Evolutionary conservation across 2,888 invertebrate genomes (phyloP).

Genomic region (Hirtodrosophila histrioides): DNA sequence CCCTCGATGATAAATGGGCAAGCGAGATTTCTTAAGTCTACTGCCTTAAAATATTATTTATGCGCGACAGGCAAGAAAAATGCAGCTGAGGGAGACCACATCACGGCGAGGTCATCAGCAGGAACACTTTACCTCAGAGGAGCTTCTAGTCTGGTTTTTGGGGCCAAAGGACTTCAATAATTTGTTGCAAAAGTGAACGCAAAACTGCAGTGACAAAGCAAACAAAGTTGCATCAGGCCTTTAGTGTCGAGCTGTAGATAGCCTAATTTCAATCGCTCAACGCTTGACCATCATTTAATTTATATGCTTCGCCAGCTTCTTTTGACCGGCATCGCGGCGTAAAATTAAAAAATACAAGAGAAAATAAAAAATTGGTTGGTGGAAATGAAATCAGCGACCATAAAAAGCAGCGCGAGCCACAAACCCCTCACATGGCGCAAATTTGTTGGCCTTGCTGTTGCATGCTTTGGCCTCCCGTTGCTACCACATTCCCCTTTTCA

Average conservation of each 20-base stretch:
- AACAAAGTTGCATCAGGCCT: constrained; percentile 3
- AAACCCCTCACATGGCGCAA: constrained; percentile 47
- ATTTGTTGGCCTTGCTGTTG: constrained; percentile 44
- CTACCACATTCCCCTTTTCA: constrained; percentile 19
- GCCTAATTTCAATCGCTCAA: constrained; percentile 68
- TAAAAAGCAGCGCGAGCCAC: constrained; percentile 46
- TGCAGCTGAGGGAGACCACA: constrained; percentile 4
- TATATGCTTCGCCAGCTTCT: constrained; percentile 70
- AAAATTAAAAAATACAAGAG: constrained; percentile 22
- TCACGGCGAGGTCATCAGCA: not conserved
- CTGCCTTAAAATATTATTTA: constrained; percentile 40
- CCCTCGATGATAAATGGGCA: constrained; percentile 47
- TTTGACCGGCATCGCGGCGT: constrained; percentile 50
- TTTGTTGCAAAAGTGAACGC: constrained; percentile 7
- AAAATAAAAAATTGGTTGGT: constrained; percentile 13
- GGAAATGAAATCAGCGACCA: constrained; percentile 51
- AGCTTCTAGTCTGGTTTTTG: not conserved
- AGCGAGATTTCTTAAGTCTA: constrained; percentile 6
- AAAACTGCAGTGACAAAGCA: constrained; percentile 9
- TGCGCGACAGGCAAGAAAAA: constrained; percentile 30
- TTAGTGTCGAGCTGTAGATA: constrained; percentile 21
- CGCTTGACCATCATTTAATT: constrained; percentile 67
- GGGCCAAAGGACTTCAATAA: constrained; percentile 11
- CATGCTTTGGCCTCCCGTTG: constrained; percentile 1
- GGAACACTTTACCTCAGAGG: not conserved